phyloP scores from a whole-genome alignment of 2,888 invertebrate species.

The Rotaria macrura region DNA sequence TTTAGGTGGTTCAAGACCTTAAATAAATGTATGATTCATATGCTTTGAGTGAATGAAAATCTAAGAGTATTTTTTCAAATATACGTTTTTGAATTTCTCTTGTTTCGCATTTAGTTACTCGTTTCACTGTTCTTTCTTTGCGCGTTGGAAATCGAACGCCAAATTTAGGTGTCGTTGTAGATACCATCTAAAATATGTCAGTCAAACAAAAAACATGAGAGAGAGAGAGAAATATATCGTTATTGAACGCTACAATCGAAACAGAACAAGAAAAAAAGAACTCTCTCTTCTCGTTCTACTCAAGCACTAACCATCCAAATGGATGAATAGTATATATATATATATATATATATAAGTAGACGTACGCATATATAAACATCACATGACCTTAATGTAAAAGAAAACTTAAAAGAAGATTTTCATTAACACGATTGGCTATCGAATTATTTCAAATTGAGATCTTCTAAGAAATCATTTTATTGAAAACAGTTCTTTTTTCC shows the following conservation, averaged over 20 bases:
- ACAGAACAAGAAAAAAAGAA: neutral
- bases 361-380: neutral
- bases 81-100: constrained; percentile 3
- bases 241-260: neutral
- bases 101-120: neutral
- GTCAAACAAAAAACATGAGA: neutral
- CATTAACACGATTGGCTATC: neutral
- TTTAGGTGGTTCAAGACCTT: neutral
- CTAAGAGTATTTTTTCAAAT: neutral
- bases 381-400: neutral
- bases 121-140: neutral
- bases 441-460: neutral
- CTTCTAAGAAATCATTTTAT: neutral
- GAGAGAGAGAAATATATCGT: neutral
- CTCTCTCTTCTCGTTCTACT: neutral
- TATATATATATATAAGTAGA: neutral
- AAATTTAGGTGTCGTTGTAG: neutral
- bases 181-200: neutral
- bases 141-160: neutral
- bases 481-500: neutral
- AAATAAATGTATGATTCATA: neutral
- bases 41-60: too few relatives aligned
- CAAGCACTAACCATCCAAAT: neutral
- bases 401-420: neutral
- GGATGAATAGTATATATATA: neutral